phyloP scores from a whole-genome alignment of 1,140 invertebrate species.

The Atta colombica region DNA sequence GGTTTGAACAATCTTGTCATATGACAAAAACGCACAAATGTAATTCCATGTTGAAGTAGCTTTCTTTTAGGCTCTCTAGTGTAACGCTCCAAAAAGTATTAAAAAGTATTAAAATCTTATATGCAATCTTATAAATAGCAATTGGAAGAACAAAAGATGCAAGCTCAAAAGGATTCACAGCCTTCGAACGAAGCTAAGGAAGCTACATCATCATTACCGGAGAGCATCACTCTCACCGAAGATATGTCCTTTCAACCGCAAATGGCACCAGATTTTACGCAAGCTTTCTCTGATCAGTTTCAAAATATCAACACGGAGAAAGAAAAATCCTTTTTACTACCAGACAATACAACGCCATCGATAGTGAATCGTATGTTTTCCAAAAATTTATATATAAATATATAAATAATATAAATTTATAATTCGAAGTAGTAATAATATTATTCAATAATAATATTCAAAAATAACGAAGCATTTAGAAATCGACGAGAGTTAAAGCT shows the following conservation, averaged over 20 bases:
- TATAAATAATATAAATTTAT: too few species aligned
- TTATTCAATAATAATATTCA: too few species aligned
- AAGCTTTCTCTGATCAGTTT: conserved; percentile 80
- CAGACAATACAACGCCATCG: conserved; percentile 56
- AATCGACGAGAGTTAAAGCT: background rate
- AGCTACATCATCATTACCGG: conserved; percentile 53
- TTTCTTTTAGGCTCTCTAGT: too few species aligned
- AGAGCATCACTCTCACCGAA: conserved; percentile 66
- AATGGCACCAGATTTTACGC: conserved; percentile 76
- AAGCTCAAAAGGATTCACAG: conserved; percentile 42
- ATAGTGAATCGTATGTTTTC: conserved; percentile 71
- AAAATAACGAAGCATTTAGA: too few species aligned
- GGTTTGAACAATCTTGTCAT: too few species aligned
- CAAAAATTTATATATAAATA: background rate
- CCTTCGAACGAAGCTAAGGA: conserved; percentile 51
- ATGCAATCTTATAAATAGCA: conserved; percentile 67
- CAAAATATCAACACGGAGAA: conserved; percentile 69
- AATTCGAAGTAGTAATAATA: background rate
- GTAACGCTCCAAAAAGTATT: background rate
- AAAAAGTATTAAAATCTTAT: background rate
- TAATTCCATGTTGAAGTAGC: too few species aligned
- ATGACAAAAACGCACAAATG: too few species aligned
- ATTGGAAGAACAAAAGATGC: conserved; percentile 77
- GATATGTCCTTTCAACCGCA: conserved; percentile 77
- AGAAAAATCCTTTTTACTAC: conserved; percentile 69